phyloP scores from a whole-genome alignment of 2,888 invertebrate species.

The Aphidius colemani region DNA sequence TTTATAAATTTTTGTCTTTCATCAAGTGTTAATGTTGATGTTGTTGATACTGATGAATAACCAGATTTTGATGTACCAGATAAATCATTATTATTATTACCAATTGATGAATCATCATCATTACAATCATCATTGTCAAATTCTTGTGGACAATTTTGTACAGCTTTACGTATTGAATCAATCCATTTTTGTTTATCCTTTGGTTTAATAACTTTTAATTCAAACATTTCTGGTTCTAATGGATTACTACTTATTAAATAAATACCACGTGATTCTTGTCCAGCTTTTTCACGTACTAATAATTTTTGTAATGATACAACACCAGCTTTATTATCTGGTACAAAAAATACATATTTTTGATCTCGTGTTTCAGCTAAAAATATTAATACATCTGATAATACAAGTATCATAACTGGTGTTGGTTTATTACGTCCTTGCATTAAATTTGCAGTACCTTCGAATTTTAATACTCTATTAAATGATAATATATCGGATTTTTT shows the following conservation, averaged over 20 bases:
- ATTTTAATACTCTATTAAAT: slow-evolving; percentile 81
- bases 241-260: slow-evolving; percentile 93
- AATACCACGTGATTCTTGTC: slow-evolving; percentile 84
- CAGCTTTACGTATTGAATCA: slow-evolving; percentile 82
- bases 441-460: slow-evolving; percentile 86
- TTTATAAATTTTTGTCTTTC: slow-evolving; percentile 78
- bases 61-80: slow-evolving; percentile 33
- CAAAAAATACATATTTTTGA: slow-evolving; percentile 90
- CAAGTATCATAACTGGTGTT: slow-evolving; percentile 85
- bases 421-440: slow-evolving; percentile 93
- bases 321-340: slow-evolving; percentile 94
- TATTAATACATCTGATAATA: slow-evolving; percentile 88
- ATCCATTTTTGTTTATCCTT: slow-evolving; percentile 92
- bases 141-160: slow-evolving; percentile 83
- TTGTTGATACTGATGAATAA: slow-evolving; percentile 43
- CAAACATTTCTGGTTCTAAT: slow-evolving; percentile 94
- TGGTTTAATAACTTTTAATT: slow-evolving; percentile 82
- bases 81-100: slow-evolving; percentile 31
- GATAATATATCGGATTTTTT: slow-evolving; percentile 90
- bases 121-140: slow-evolving; percentile 69
- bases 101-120: slow-evolving; percentile 42
- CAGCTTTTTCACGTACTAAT: slow-evolving; percentile 91
- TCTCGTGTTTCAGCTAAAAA: slow-evolving; percentile 86
- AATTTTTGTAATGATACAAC: slow-evolving; percentile 91
- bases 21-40: slow-evolving; percentile 66